Percentiles rank a stretch among this genome's conserved stretches.
phyloP scores from a whole-genome alignment of 2,888 invertebrate genomes.

The Nymphalis polychloros region DNA sequence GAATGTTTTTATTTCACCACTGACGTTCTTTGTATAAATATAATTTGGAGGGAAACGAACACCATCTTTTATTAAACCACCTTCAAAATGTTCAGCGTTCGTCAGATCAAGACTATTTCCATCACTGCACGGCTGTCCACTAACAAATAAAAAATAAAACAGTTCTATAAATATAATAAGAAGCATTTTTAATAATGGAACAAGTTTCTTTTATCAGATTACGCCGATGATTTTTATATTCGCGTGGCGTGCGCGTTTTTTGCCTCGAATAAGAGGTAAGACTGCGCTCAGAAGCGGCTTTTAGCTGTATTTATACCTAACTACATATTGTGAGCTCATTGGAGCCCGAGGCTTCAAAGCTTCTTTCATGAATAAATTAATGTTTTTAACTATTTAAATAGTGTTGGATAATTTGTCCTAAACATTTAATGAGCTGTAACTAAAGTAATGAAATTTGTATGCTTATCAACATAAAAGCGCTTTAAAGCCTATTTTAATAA shows the following conservation, averaged over 20 bases:
- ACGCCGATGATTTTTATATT: background rate
- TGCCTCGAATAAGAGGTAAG: constrained; percentile 25
- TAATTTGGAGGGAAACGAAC: constrained; percentile 51
- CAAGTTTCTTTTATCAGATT: constrained; percentile 1
- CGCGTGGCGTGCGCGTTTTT: constrained; percentile 1
- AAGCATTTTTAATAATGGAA: constrained; percentile 33
- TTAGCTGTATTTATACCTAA: constrained; percentile 32
- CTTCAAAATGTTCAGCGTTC: constrained; percentile 40
- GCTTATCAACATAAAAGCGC: too few relatives aligned
- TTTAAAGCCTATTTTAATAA: too few relatives aligned
- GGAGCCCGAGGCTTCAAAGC: background rate
- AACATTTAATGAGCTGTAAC: too few relatives aligned
- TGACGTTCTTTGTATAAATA: constrained; percentile 53
- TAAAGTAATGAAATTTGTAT: too few relatives aligned
- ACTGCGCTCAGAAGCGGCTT: constrained; percentile 30
- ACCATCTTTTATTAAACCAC: constrained; percentile 51
- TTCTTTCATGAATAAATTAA: constrained; percentile 1
- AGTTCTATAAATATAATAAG: constrained; percentile 43
- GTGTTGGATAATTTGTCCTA: too few relatives aligned
- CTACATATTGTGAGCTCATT: constrained; percentile 1
- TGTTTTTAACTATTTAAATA: background rate
- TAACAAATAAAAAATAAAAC: constrained; percentile 38
- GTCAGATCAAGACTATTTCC: constrained; percentile 56
- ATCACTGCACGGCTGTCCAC: constrained; percentile 52
- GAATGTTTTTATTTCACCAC: constrained; percentile 51